Percentiles rank a stretch among this genome's conserved stretches.
Evolutionary conservation across 1,140 invertebrate species (phyloP).

Genomic region (Tetragnatha versicolor): DNA sequence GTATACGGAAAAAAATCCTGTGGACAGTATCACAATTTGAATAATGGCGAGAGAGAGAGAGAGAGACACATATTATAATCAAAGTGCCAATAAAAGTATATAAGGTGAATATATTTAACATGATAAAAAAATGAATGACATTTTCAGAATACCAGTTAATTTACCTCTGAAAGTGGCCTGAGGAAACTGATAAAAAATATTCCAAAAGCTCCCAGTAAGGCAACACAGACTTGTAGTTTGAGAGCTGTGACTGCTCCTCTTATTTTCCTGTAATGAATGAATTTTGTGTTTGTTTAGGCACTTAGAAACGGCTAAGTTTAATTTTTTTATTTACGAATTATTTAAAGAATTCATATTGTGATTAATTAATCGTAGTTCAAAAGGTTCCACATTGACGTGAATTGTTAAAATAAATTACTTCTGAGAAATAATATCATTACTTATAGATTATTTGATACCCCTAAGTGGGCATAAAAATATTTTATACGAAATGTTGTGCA

Average conservation of each 20-base stretch:
- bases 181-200: constrained; percentile 36
- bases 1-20: constrained; percentile 55
- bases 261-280: constrained; percentile 33
- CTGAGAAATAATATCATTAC: too few species aligned
- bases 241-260: constrained; percentile 48
- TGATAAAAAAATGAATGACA: background rate
- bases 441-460: too few species aligned
- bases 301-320: too few species aligned
- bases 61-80: background rate
- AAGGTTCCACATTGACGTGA: too few species aligned
- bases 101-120: background rate
- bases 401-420: too few species aligned
- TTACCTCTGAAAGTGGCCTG: constrained; percentile 48
- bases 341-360: too few species aligned
- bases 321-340: too few species aligned
- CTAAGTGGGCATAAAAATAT: too few species aligned
- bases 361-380: too few species aligned
- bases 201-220: constrained; percentile 55
- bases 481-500: too few species aligned
- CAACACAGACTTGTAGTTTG: constrained; percentile 56
- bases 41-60: too few species aligned
- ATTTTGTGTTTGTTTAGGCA: too few species aligned
- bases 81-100: background rate
- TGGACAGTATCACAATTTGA: background rate
- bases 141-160: background rate